Evolutionary conservation across 1,140 invertebrate genomes (phyloP).

Genomic region (Bombus balteatus): DNA sequence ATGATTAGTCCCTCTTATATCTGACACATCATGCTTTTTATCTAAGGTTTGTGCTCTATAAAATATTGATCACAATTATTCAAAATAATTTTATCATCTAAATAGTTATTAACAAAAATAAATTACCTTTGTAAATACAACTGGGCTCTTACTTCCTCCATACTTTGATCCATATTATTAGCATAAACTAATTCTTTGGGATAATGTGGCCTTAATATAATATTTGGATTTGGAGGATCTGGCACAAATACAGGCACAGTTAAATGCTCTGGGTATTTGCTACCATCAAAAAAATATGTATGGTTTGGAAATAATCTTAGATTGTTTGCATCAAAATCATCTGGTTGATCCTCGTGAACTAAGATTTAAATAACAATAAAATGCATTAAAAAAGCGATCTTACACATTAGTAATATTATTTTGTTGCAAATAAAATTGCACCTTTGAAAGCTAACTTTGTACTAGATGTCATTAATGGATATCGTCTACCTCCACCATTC

Average conservation of each 20-base stretch:
- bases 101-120: background rate
- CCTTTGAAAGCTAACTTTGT: conserved; percentile 79
- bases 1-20: conserved; percentile 30
- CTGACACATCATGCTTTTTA: conserved; percentile 35
- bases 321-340: conserved; percentile 71
- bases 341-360: conserved; percentile 85
- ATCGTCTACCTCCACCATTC: conserved; percentile 81
- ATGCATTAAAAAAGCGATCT: background rate
- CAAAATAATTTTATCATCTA: background rate
- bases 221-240: conserved; percentile 84
- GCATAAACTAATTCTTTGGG: conserved; percentile 84
- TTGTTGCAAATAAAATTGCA: conserved; percentile 54
- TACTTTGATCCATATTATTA: conserved; percentile 85
- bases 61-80: conserved; percentile 6
- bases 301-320: conserved; percentile 78
- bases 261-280: conserved; percentile 84
- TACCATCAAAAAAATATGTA: conserved; percentile 75
- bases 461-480: conserved; percentile 71
- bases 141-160: conserved; percentile 86
- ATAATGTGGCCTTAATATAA: conserved; percentile 82
- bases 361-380: conserved; percentile 61
- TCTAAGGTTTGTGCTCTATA: conserved; percentile 38
- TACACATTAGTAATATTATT: background rate
- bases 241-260: conserved; percentile 85
- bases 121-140: conserved; percentile 69